Evolutionary conservation across 2,888 invertebrate genomes (phyloP).

Genomic region (Spodoptera picta): DNA sequence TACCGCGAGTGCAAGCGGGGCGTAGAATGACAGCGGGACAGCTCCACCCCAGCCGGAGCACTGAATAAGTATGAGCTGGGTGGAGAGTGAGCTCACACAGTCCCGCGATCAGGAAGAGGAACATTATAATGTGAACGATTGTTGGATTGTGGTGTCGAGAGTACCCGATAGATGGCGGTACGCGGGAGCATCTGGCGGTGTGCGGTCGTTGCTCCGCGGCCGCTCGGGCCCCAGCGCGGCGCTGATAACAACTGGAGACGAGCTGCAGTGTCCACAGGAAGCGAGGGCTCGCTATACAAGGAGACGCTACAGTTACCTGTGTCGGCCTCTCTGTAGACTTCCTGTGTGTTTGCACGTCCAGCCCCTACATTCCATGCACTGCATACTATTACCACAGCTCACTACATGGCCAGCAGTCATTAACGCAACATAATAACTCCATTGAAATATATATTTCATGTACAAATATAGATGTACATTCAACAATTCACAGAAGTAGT

Average conservation of each 20-base stretch:
- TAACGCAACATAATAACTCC: too few species aligned
- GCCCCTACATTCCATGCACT: background rate
- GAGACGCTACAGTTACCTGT: constrained; percentile 34
- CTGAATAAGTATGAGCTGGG: too few species aligned
- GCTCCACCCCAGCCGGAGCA: too few species aligned
- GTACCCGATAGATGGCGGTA: constrained; percentile 66
- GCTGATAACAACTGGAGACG: constrained; percentile 41
- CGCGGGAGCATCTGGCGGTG: constrained; percentile 49
- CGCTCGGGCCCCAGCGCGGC: constrained; percentile 25
- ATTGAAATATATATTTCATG: too few species aligned
- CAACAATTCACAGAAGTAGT: too few species aligned
- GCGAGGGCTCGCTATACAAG: constrained; percentile 18
- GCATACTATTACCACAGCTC: too few species aligned
- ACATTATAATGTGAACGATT: constrained; percentile 42
- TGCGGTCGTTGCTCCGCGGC: constrained; percentile 72
- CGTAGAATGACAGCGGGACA: too few species aligned
- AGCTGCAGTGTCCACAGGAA: constrained; percentile 6
- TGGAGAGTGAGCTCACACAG: too few species aligned
- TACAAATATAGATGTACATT: too few species aligned
- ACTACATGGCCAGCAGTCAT: too few species aligned
- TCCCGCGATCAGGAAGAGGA: constrained; percentile 21
- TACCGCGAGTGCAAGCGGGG: too few species aligned
- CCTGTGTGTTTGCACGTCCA: constrained; percentile 40
- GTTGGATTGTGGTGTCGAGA: constrained; percentile 29
- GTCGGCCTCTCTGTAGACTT: constrained; percentile 34